Evolutionary conservation across 1,140 invertebrate species (phyloP), one percentile per base, ranked within the genome.

Genomic region (Tribolium madens): DNA sequence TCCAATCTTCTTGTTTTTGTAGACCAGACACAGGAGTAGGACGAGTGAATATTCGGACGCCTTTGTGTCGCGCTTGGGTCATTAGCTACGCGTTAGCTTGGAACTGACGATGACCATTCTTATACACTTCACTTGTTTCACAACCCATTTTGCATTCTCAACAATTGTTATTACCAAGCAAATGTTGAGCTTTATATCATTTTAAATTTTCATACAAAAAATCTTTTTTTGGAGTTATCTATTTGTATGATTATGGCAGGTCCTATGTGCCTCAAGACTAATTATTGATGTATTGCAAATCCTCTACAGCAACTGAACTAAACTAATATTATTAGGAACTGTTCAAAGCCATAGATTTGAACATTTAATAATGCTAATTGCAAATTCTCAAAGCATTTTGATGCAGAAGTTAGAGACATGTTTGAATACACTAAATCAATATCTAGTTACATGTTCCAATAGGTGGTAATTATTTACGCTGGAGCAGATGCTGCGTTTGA

Each of bases 81-180:
- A 83, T 83, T 83, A 82, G 81, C 76, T 79, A 81, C 80, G 81
- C 81, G 80, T 80, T 78, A 80, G 80, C 76, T 53, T 71, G 81
- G 81, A 83, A 83, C 78, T 81, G 82, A 80, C 77, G 80, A 82
- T 81, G 81, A 80, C 77, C 80, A 83, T 83, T 83, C 81, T 83
- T 83, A 77, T 81, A 79, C 81, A 79, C 78, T 81, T 79, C 79
- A 81, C 76, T 83, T 80, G 73, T 64, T 70, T 57, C 76, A 76
- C 76, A 78, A 73, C 78, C 80, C 72, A 80, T 75, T 70, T 31
- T 69, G 57, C 73, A 78, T 75, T 57, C 76, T 60, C 73, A 53
- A 48, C 36, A 64, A 64, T 18, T 33, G 26, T 64, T 64, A 64
- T 64, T 64, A 33, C 36, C 36, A 42, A 3, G 7, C n/a, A 42